phyloP scores from a whole-genome alignment of 2,797 vertebrate genomes.

The Megaceryle alcyon region DNA sequence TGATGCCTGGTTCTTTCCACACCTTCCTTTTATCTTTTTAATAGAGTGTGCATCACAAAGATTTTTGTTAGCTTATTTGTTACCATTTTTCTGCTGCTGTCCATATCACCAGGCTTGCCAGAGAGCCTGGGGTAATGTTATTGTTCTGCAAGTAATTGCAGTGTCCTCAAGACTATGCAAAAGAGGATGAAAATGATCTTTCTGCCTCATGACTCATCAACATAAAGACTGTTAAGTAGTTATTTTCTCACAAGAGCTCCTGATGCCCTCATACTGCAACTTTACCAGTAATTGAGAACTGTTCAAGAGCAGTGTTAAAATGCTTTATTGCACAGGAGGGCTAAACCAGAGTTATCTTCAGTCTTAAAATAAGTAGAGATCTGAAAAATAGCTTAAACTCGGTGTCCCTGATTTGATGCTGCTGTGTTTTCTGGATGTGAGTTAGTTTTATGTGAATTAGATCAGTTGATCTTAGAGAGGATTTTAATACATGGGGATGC shows the following conservation, averaged over 20 bases:
- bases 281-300: neutral
- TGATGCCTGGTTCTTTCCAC: neutral
- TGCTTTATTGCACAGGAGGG: neutral
- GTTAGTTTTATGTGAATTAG: neutral
- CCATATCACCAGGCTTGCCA: neutral
- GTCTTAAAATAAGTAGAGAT: neutral
- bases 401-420: neutral
- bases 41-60: neutral
- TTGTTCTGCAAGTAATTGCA: neutral
- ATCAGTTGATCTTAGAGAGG: neutral
- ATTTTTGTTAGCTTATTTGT: neutral
- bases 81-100: neutral
- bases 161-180: neutral
- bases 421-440: neutral
- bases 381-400: neutral
- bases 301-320: neutral
- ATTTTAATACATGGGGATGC: neutral
- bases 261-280: neutral
- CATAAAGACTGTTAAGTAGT: neutral
- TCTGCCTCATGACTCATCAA: neutral
- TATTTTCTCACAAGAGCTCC: slow-evolving; percentile 12
- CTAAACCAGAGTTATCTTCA: neutral
- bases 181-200: neutral
- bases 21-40: neutral
- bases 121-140: neutral